Conservation (phyloP, 37 sponge, comb jelly and placozoan species). For the Aphrocallistes beatrix region DNA sequence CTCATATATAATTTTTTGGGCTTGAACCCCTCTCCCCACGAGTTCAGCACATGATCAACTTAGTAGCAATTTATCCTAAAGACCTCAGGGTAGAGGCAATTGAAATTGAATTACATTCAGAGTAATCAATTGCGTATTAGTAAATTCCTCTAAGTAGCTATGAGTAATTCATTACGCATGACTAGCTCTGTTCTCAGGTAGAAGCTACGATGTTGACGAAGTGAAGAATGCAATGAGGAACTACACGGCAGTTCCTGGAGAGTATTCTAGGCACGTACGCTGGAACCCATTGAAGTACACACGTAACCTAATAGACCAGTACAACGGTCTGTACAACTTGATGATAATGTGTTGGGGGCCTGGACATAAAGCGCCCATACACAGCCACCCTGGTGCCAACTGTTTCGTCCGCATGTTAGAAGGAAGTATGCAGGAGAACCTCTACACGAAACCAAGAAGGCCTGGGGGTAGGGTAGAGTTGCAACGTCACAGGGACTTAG, state of each 20-base stretch:
- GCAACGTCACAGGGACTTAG: not conserved
- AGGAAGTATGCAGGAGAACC: not conserved
- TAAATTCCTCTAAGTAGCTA: too few species aligned
- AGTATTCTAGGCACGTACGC: not conserved
- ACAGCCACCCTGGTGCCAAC: slow-evolving; percentile 16
- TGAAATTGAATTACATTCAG: too few species aligned
- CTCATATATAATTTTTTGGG: too few species aligned
- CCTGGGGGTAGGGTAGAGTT: not conserved
- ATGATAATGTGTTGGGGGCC: slow-evolving; percentile 15
- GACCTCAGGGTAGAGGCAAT: too few species aligned
- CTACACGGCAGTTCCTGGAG: not conserved
- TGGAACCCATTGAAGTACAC: not conserved
- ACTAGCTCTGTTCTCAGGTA: too few species aligned
- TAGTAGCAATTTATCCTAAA: too few species aligned
- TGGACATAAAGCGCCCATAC: not conserved
- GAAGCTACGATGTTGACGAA: not conserved
- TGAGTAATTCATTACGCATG: too few species aligned
- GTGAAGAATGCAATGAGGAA: not conserved
- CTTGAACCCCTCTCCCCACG: too few species aligned
- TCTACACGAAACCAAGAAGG: not conserved
- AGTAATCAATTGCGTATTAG: too few species aligned
- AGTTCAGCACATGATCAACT: too few species aligned
- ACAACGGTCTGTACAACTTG: not conserved
- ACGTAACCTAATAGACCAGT: not conserved
- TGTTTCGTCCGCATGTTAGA: not conserved